phyloP scores from a whole-genome alignment of 2,888 invertebrate species.

The Cyrtodaria siliqua region DNA sequence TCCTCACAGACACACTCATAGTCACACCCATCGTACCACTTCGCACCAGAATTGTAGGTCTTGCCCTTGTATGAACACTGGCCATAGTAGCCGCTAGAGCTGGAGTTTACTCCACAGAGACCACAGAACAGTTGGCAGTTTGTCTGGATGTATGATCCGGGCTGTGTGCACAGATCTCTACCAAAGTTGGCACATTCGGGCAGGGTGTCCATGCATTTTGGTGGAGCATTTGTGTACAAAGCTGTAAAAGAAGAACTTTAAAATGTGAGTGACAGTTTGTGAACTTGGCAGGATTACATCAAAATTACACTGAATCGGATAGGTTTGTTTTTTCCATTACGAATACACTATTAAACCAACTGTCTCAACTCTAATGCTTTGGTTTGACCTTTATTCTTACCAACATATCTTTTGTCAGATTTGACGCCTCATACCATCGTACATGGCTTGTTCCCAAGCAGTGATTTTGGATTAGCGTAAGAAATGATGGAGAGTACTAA shows the following conservation, averaged over 20 bases:
- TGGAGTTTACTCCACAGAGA: conserved; percentile 50
- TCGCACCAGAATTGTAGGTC: conserved; percentile 46
- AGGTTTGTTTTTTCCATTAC: too few species aligned
- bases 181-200: conserved; percentile 63
- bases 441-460: too few species aligned
- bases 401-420: too few species aligned
- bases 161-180: conserved; percentile 46
- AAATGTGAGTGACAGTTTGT: not conserved
- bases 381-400: too few species aligned
- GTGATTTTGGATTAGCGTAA: too few species aligned
- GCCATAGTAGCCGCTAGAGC: conserved; percentile 36
- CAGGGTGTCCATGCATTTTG: conserved; percentile 62
- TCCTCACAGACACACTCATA: conserved; percentile 67
- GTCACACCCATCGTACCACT: conserved; percentile 67
- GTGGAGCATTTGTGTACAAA: conserved; percentile 55
- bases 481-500: too few species aligned
- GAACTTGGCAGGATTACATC: not conserved
- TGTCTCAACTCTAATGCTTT: too few species aligned
- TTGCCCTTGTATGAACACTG: conserved; percentile 63
- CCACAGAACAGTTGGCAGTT: conserved; percentile 73
- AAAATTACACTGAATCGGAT: not conserved
- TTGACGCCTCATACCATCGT: too few species aligned
- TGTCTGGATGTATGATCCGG: conserved; percentile 59
- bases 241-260: conserved; percentile 28
- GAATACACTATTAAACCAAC: too few species aligned